Percentiles rank a stretch among this genome's conserved stretches.
Evolutionary conservation across 1,140 invertebrate genomes (phyloP).

Genomic region (Homalodisca vitripennis): DNA sequence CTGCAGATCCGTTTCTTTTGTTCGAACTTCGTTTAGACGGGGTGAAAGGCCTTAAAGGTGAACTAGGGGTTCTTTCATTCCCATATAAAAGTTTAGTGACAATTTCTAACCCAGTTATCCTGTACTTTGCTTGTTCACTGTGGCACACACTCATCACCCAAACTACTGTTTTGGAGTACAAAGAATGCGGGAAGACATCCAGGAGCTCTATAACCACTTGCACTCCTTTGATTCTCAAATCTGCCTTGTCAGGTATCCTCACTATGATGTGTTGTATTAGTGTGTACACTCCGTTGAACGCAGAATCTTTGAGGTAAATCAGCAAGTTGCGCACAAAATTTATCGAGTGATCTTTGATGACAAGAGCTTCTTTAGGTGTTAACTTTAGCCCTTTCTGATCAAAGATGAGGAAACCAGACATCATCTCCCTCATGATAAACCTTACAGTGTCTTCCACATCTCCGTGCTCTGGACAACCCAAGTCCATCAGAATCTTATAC

Average conservation of each 20-base stretch:
- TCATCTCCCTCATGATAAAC: conserved; percentile 52
- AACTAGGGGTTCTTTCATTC: conserved; percentile 39
- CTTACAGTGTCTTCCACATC: conserved; percentile 48
- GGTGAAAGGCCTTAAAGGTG: neutral
- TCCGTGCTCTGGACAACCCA: conserved; percentile 54
- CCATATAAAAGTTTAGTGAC: conserved; percentile 51
- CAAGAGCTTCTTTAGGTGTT: conserved; percentile 46
- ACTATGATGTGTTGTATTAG: conserved; percentile 59
- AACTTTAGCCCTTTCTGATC: conserved; percentile 46
- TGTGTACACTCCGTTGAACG: conserved; percentile 48
- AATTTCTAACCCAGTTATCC: conserved; percentile 59
- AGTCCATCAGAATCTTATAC: conserved; percentile 49
- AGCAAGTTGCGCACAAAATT: conserved; percentile 54
- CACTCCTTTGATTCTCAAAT: conserved; percentile 56
- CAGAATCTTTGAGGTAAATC: conserved; percentile 45
- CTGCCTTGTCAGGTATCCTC: conserved; percentile 57
- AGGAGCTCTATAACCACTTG: conserved; percentile 53
- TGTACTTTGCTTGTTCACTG: conserved; percentile 51
- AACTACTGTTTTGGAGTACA: conserved; percentile 49
- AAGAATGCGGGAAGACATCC: conserved; percentile 45
- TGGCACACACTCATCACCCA: conserved; percentile 54
- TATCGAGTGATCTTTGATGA: conserved; percentile 53
- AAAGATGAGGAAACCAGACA: conserved; percentile 52
- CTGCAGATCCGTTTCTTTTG: neutral
- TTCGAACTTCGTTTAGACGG: neutral